Conservation (phyloP, 2,113 vertebrate genomes). For the Amazona vittata region DNA sequence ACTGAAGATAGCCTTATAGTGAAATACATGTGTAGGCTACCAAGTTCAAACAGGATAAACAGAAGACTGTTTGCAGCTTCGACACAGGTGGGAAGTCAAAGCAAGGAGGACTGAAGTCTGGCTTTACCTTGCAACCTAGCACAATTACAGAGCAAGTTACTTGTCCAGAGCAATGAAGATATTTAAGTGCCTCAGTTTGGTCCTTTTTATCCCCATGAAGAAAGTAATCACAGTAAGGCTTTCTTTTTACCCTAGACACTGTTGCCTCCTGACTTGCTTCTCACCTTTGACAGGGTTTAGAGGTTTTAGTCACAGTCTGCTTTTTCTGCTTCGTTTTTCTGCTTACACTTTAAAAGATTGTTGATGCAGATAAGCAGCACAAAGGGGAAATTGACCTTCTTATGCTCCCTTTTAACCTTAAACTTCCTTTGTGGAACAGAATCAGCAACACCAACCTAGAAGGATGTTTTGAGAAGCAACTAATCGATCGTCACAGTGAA, state of each 20-base stretch:
- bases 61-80: background rate
- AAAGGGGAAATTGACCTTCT: background rate
- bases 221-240: background rate
- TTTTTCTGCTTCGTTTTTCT: background rate
- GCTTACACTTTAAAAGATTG: background rate
- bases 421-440: background rate
- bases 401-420: background rate
- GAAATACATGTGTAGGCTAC: background rate
- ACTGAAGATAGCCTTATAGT: background rate
- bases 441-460: background rate
- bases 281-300: background rate
- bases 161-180: background rate
- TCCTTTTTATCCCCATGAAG: background rate
- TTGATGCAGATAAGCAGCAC: background rate
- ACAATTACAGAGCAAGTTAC: background rate
- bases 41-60: background rate
- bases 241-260: background rate
- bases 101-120: background rate
- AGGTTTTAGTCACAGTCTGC: background rate
- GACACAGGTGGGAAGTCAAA: background rate
- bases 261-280: background rate
- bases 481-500: background rate
- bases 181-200: background rate
- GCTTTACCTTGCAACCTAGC: background rate
- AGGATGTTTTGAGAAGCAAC: background rate